phyloP scores from a whole-genome alignment of 2,113 vertebrate species.

The Nerophis lumbriciformis region DNA sequence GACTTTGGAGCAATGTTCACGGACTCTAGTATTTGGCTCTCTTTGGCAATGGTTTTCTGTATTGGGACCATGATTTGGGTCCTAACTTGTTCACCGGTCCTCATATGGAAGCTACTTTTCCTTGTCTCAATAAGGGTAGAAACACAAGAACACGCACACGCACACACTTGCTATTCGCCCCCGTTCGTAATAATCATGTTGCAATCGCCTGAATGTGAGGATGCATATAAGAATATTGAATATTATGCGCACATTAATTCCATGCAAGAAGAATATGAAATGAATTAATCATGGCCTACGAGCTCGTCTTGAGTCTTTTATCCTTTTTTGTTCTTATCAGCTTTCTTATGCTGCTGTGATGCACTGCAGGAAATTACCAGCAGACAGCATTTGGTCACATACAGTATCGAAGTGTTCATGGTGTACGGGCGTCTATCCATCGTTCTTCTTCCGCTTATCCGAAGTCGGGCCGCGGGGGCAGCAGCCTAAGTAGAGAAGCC shows the following conservation, averaged over 20 bases:
- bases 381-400: neutral
- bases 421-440: too few relatives aligned
- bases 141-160: neutral
- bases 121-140: too few relatives aligned
- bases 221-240: conserved; percentile 47
- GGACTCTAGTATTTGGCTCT: too few relatives aligned
- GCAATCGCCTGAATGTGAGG: conserved; percentile 3
- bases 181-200: conserved; percentile 43
- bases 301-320: conserved; percentile 47
- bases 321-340: conserved; percentile 30
- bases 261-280: conserved; percentile 53
- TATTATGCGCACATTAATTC: conserved; percentile 67
- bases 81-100: too few relatives aligned
- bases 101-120: too few relatives aligned
- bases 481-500: too few relatives aligned
- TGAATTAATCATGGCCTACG: conserved; percentile 65
- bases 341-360: conserved; percentile 22
- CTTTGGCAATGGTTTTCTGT: too few relatives aligned
- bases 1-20: too few relatives aligned
- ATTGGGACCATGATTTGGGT: too few relatives aligned
- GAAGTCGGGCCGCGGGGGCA: too few relatives aligned
- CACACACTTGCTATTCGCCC: conserved; percentile 3
- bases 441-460: too few relatives aligned
- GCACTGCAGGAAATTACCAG: conserved; percentile 38
- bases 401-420: too few relatives aligned